These are phyloP conservation scores for Lasioglossum vierecki DNA, from an alignment of 2,888 invertebrate species.

Conservation along the genomic window DNA sequence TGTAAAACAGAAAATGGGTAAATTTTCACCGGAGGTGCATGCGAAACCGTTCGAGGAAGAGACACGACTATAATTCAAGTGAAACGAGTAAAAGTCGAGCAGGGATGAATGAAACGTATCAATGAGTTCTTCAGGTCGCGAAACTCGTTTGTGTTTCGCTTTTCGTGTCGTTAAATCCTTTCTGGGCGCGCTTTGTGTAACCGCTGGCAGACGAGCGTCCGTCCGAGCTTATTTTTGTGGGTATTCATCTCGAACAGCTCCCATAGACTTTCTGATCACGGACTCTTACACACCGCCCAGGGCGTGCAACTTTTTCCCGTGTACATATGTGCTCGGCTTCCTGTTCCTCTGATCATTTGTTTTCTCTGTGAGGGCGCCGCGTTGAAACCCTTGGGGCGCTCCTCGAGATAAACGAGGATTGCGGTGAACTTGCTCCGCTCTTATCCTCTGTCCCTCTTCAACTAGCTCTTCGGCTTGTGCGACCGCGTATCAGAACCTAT, in stretches of 20 bases:
- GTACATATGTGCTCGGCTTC: constrained; percentile 38
- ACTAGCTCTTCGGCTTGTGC: constrained; percentile 13
- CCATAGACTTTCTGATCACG: constrained; percentile 30
- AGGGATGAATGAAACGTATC: constrained; percentile 2
- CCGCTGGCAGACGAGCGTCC: neutral
- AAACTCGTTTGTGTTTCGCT: neutral
- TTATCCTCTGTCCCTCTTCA: constrained; percentile 2
- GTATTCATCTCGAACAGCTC: constrained; percentile 21
- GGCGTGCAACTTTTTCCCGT: constrained; percentile 42
- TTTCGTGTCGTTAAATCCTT: constrained; percentile 2
- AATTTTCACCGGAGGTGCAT: no score
- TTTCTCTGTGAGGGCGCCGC: constrained; percentile 54
- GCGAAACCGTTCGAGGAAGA: neutral
- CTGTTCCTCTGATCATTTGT: constrained; percentile 60
- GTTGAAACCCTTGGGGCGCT: constrained; percentile 35
- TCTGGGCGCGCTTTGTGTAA: neutral
- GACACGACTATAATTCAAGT: neutral
- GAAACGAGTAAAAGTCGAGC: neutral
- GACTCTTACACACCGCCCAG: constrained; percentile 44
- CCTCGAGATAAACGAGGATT: constrained; percentile 44
- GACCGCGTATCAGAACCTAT: constrained; percentile 23
- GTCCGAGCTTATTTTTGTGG: neutral
- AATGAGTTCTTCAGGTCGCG: neutral
- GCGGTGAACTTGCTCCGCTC: constrained; percentile 29
- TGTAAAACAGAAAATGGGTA: no score